These are phyloP conservation scores for Trisateles emortualis DNA, from an alignment of 2,888 invertebrate species.

Conservation along the genomic window DNA sequence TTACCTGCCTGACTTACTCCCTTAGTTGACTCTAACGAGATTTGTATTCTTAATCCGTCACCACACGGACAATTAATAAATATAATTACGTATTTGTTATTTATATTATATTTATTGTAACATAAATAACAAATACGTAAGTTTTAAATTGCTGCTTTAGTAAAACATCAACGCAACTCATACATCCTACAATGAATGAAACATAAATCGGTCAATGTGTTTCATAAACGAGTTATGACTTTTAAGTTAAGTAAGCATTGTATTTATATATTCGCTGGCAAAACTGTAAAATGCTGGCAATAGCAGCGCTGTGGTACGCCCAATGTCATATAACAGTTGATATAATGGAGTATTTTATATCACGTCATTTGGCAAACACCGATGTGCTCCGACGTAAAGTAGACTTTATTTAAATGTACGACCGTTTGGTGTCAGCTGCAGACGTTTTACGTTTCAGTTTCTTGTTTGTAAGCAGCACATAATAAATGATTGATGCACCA, in stretches of 20 bases:
- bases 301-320: conserved; percentile 39
- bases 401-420: conserved; percentile 26
- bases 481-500: not conserved
- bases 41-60: too few species aligned
- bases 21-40: too few species aligned
- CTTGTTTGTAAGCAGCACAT: conserved; percentile 3
- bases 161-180: not conserved
- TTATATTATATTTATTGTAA: too few species aligned
- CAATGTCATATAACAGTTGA: conserved; percentile 52
- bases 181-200: not conserved
- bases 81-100: too few species aligned
- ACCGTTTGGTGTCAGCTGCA: conserved; percentile 23
- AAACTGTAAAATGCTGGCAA: conserved; percentile 31
- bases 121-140: too few species aligned
- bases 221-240: conserved; percentile 2
- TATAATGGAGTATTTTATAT: conserved; percentile 43
- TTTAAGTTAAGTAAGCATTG: not conserved
- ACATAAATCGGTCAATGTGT: conserved; percentile 2
- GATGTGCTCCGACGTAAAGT: conserved; percentile 19
- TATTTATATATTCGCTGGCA: not conserved
- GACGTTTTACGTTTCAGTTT: conserved; percentile 35
- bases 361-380: conserved; percentile 34
- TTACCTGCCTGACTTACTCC: too few species aligned
- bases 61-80: too few species aligned
- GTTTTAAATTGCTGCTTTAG: not conserved